Evolutionary conservation across 2,113 vertebrate species (phyloP), one percentile per base, ranked within the genome.

Genomic region (Chaetorhynchus papuensis): DNA sequence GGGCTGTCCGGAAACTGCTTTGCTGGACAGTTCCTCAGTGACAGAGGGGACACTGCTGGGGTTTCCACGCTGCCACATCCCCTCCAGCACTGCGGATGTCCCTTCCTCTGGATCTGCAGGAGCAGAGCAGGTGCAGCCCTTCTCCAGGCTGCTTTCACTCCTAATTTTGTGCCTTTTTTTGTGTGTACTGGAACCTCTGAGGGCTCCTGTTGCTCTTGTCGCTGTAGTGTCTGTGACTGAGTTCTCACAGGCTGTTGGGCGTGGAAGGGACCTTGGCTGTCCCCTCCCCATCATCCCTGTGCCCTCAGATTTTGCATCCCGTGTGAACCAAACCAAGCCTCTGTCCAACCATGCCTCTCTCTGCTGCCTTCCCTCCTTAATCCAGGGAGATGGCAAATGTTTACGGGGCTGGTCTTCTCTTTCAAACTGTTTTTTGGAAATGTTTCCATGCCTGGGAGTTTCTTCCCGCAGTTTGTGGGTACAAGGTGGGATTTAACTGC

Each of bases 1-100:
- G 39, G 4, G 1, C 15, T 64, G 5, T 12, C 57, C 65, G 47
- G 35, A n/a, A 49, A 21, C 74, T 49, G 15, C 42, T 86, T 23
- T 92, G 81, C 93, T 97, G 92, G 83, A 93, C 86, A 96, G 90
- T 93, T 96, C 92, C 83, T 81, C 37, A 3, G 4, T 13, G 20
- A 18, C 31, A 50, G 35, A 74, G 44, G n/a, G n/a, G n/a, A 37
- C 39, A 11, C 24, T 30, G 35, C 60, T 78, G 63, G 52, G 64
- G 22, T 22, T 50, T 49, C 53, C 30, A 7, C 0, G 1, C 37
- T 74, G 65, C 45, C 37, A n/a, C 52, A 37, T 10, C 22, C 0
- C 0, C 22, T 42, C 14, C 20, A 45, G 57, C 41, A 12, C 27
- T 20, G 33, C 6, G 33, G 30, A 4, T 28, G 5, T 47, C 24